A percentile compares a stretch with the other conserved stretches of the same genome.
Evolutionary conservation across 2,113 vertebrate species (phyloP).

Genomic region (Hipposideros armiger): DNA sequence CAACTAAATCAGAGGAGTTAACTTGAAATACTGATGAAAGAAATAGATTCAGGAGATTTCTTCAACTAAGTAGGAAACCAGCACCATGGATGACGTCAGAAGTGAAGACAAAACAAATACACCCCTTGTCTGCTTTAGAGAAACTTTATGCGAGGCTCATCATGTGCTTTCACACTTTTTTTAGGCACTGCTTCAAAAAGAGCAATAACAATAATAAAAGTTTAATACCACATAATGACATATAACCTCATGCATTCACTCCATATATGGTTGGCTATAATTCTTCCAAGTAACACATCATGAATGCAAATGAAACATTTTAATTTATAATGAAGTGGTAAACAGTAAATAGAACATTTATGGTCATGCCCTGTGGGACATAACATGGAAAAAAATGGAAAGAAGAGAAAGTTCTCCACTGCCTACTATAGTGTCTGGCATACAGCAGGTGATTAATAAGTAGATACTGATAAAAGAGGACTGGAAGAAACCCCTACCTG

Average conservation of each 20-base stretch:
- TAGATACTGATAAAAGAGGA: background rate
- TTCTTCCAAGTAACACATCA: background rate
- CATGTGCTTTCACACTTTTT: background rate
- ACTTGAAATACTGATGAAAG: background rate
- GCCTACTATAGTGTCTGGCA: background rate
- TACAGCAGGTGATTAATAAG: background rate
- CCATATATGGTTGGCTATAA: background rate
- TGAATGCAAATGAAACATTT: background rate
- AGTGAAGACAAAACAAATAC: background rate
- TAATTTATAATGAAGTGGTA: background rate
- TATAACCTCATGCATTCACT: background rate
- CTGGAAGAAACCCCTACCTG: background rate
- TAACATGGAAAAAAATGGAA: background rate
- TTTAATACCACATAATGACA: background rate
- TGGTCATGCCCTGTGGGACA: background rate
- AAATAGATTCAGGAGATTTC: background rate
- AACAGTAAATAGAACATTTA: background rate
- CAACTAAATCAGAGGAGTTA: background rate
- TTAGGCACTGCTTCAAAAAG: background rate
- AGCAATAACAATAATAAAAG: background rate
- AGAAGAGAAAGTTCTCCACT: background rate
- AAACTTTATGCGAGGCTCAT: background rate
- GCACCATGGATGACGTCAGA: background rate
- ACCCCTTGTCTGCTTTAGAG: background rate
- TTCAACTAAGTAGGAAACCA: background rate